These are phyloP conservation scores for Daktulosphaira vitifoliae DNA, from an alignment of 1,140 invertebrate species.

Conservation along the genomic window DNA sequence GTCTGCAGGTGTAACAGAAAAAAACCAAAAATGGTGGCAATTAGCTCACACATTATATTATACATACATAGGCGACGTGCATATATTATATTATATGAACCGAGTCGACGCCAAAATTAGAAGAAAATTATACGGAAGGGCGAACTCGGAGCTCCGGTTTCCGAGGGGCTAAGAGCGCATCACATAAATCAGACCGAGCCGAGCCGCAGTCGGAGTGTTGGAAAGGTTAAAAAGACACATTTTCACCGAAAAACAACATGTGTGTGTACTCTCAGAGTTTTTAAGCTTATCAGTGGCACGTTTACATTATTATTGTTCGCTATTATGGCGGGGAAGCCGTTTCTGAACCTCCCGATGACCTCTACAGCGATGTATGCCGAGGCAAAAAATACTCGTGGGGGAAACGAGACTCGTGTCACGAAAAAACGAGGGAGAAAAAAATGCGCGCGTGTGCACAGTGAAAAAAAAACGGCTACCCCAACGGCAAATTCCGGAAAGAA, in stretches of 20 bases:
- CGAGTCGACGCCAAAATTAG: not conserved
- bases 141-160: not conserved
- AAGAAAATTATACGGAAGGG: slow-evolving; percentile 20
- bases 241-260: slow-evolving; percentile 8
- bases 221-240: slow-evolving; percentile 25
- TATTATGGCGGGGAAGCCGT: too few relatives aligned
- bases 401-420: not conserved
- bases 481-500: slow-evolving; percentile 16
- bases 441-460: not conserved
- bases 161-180: slow-evolving; percentile 2
- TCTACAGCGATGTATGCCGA: too few relatives aligned
- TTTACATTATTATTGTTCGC: too few relatives aligned
- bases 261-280: not conserved
- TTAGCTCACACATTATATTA: too few relatives aligned
- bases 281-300: slow-evolving; percentile 11
- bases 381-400: not conserved
- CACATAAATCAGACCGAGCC: slow-evolving; percentile 10
- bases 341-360: too few relatives aligned
- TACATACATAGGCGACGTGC: too few relatives aligned
- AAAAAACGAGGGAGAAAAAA: slow-evolving; percentile 5
- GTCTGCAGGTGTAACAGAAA: too few relatives aligned
- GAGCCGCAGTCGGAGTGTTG: not conserved
- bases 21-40: too few relatives aligned
- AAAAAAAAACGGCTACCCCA: slow-evolving; percentile 18
- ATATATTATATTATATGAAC: too few relatives aligned